Evolutionary conservation across 1,140 invertebrate genomes (phyloP), one percentile per base, ranked within the genome.

Genomic region (Heliconius melpomene): DNA sequence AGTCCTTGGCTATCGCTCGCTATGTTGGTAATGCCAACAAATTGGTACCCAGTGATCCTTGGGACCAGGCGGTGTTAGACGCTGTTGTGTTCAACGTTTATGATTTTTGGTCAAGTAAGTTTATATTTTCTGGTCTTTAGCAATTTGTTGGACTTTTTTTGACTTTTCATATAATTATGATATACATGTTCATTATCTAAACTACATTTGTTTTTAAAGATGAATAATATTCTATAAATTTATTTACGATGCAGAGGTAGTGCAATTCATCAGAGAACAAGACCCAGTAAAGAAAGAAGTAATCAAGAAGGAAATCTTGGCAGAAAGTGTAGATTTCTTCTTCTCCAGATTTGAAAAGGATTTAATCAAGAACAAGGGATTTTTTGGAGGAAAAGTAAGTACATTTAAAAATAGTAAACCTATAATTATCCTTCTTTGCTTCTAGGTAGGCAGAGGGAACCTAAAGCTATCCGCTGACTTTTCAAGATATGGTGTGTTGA

Each of bases 41-140:
- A 7, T 85, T 94, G 1, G 79, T 94, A 20, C 91, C 94, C 0
- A 79, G 87, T 40, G 93, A 94, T 73, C 85, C 89, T 20, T 94
- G 92, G 92, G 86, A 90, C 3, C 90, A 94, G 78, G 94, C 94
- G n/a, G 79, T 88, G 0, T 77, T 93, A 72, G 94, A 94, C 46
- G 86, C 90, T 13, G 75, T 90, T 11, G 94, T 87, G 0, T 86
- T 84, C n/a, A 91, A 86, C 40, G 87, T 94, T 26, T 94, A 92
- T 54, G 94, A 94, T 76, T 91, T 91, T 74, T 90, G 89, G 89
- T 50, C 76, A 75, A 90, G 91, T 94, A 85, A 87, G 89, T 89
- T 1, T 0, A 16, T 8, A 0, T 29, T 66, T 13, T 16, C 13
- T 46, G 13, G 13, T 46, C 40, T 13, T 46, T 46, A 46, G 5